phyloP scores from a whole-genome alignment of 2,888 invertebrate species.

The Entomobrya proxima region DNA sequence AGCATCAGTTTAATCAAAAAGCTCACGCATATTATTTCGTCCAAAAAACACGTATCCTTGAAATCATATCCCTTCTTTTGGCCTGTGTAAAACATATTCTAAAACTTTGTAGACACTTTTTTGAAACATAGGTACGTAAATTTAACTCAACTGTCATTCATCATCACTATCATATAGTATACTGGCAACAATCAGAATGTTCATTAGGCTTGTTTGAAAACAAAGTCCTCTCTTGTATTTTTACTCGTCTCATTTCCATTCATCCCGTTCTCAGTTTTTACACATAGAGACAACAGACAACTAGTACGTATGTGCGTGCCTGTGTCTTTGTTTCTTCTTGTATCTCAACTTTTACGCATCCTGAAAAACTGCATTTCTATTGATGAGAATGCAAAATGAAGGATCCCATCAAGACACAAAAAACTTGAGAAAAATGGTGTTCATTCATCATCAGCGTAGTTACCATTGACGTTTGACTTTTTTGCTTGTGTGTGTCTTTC shows the following conservation, averaged over 20 bases:
- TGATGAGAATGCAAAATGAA: neutral
- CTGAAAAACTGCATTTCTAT: neutral
- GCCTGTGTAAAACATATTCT: too few species aligned
- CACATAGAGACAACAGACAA: conserved; percentile 33
- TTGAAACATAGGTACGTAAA: neutral
- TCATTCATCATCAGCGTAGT: conserved; percentile 23
- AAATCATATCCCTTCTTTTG: too few species aligned
- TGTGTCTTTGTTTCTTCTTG: neutral
- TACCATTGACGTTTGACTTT: neutral
- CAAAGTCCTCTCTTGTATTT: neutral
- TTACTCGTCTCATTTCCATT: neutral
- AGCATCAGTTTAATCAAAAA: too few species aligned
- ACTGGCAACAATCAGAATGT: too few species aligned
- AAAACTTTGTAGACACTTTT: too few species aligned
- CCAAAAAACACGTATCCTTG: too few species aligned
- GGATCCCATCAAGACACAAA: neutral
- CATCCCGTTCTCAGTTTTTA: neutral
- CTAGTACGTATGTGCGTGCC: neutral
- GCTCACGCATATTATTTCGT: too few species aligned
- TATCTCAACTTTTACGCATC: neutral
- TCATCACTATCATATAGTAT: neutral
- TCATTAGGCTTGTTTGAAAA: conserved; percentile 12
- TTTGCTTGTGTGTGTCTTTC: neutral
- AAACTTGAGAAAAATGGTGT: neutral
- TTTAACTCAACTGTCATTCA: neutral